Conservation (phyloP, 2,888 invertebrate genomes). For the Abscondita cerata region DNA sequence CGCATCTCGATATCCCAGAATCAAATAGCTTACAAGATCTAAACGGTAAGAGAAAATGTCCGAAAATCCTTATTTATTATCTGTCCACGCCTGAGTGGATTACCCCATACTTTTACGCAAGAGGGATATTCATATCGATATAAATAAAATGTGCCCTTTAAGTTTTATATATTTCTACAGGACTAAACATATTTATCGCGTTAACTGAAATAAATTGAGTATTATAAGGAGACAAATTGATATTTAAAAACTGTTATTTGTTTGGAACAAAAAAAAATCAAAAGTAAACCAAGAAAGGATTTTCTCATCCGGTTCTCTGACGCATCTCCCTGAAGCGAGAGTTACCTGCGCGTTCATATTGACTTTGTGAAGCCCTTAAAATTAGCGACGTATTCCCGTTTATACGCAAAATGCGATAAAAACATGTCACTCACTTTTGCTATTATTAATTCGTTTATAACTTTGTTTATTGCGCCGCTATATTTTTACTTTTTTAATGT, state of each 20-base stretch:
- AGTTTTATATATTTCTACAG: too few relatives aligned
- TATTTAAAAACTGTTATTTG: too few relatives aligned
- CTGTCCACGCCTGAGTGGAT: slow-evolving; percentile 32
- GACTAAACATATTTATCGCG: too few relatives aligned
- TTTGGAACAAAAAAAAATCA: background rate
- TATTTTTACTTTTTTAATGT: too few relatives aligned
- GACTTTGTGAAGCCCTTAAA: slow-evolving; percentile 38
- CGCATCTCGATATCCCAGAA: background rate
- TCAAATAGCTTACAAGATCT: slow-evolving; percentile 1
- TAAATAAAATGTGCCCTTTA: slow-evolving; percentile 13
- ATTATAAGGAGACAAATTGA: too few relatives aligned
- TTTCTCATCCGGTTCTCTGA: slow-evolving; percentile 35
- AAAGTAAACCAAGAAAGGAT: slow-evolving; percentile 26
- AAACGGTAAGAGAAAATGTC: background rate
- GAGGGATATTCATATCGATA: slow-evolving; percentile 31
- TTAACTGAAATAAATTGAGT: too few relatives aligned
- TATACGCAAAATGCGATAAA: slow-evolving; percentile 32
- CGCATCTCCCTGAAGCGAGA: slow-evolving; percentile 33
- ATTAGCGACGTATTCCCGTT: slow-evolving; percentile 39
- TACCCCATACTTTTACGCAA: slow-evolving; percentile 34
- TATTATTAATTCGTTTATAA: slow-evolving; percentile 18
- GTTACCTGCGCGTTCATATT: slow-evolving; percentile 43
- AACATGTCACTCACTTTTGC: slow-evolving; percentile 18
- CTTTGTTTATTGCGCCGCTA: too few relatives aligned
- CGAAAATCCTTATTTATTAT: slow-evolving; percentile 36